Evolutionary conservation across 2,797 vertebrate species (phyloP), one percentile per base, ranked within the genome.

Genomic region (Thunnus albacares): DNA sequence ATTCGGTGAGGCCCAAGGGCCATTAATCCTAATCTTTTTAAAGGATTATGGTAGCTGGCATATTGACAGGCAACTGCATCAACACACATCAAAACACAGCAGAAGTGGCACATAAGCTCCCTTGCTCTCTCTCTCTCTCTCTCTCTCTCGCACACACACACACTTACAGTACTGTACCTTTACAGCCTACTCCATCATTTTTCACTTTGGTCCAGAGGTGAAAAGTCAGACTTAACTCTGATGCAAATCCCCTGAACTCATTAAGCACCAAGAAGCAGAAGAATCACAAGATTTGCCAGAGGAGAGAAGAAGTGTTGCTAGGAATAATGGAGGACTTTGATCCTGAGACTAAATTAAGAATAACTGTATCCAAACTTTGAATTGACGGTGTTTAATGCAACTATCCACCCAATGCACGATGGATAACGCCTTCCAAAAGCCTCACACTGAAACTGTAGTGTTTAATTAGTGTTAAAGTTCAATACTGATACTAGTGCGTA

Each of bases 11-110:
- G 69, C 85, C 80, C 75, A 49, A 33, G 47, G 86, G 74, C 81
- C 90, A 86, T 83, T 90, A 85, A 83, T 91, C 76, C 81, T 86
- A 92, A 93, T 91, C 79, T 81, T 86, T 94, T 92, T 87, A 92
- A 89, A 63, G 77, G 88, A 91, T 93, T 93, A 92, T 87, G 85
- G 56, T 55, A 78, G 74, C 82, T 89, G 87, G 77, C 77, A 86
- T 77, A 80, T 81, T 84, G 84, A 89, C 75, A 81, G 84, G 71
- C 79, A 82, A 83, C 79, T 75, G 72, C 75, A 80, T 84, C 57
- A 75, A 55, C 84, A 79, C 70, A 83, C 80, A 87, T 62, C 82
- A 88, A 85, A 89, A 89, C 75, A 82, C 33, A 71, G 56, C 63
- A 33, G 53, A 85, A 28, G 61, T 63, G 33, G 64, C 63, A 78